Percentiles rank a stretch among this genome's conserved stretches.
These are phyloP conservation scores for Macaria liturata DNA, from an alignment of 2,888 invertebrate species.

Conservation along the genomic window DNA sequence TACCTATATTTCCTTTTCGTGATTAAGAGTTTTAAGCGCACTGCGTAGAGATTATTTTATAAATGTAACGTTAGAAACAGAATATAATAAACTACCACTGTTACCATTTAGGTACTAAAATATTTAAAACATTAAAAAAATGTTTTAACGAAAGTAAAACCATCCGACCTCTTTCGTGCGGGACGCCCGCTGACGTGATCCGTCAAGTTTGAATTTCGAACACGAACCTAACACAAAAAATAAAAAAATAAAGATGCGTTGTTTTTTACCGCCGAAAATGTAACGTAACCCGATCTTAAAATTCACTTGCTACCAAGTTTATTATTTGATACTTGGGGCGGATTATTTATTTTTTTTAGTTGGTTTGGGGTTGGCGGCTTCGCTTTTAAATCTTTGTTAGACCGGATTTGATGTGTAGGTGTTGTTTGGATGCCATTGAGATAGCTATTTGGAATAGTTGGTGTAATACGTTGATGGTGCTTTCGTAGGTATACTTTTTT, in stretches of 20 bases:
- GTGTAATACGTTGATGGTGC: slow-evolving; percentile 12
- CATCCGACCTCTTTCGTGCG: slow-evolving; percentile 59
- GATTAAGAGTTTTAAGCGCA: too few relatives aligned
- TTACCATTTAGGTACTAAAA: too few relatives aligned
- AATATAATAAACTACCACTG: too few relatives aligned
- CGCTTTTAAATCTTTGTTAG: slow-evolving; percentile 65
- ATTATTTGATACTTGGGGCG: slow-evolving; percentile 80
- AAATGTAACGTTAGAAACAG: too few relatives aligned
- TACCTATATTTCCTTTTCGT: too few relatives aligned
- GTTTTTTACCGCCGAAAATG: slow-evolving; percentile 58
- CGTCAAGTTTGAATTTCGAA: slow-evolving; percentile 76
- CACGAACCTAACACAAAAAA: slow-evolving; percentile 33
- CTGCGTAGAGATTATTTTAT: too few relatives aligned
- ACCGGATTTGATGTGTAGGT: slow-evolving; percentile 57
- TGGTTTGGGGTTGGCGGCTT: slow-evolving; percentile 64
- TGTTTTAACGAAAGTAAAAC: slow-evolving; percentile 59
- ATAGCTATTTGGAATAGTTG: slow-evolving; percentile 47
- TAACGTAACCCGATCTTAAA: slow-evolving; percentile 75
- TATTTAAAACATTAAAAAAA: too few relatives aligned
- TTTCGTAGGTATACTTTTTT: too few relatives aligned
- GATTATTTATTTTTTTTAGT: slow-evolving; percentile 65
- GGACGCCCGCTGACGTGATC: slow-evolving; percentile 70
- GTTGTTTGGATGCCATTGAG: slow-evolving; percentile 54
- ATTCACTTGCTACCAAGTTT: slow-evolving; percentile 83
- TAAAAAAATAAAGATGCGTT: slow-evolving; percentile 26